A percentile compares a stretch with the other conserved stretches of the same genome.
Conservation (phyloP, 2,888 invertebrate species). For the Melikaiella ostensackeni region DNA sequence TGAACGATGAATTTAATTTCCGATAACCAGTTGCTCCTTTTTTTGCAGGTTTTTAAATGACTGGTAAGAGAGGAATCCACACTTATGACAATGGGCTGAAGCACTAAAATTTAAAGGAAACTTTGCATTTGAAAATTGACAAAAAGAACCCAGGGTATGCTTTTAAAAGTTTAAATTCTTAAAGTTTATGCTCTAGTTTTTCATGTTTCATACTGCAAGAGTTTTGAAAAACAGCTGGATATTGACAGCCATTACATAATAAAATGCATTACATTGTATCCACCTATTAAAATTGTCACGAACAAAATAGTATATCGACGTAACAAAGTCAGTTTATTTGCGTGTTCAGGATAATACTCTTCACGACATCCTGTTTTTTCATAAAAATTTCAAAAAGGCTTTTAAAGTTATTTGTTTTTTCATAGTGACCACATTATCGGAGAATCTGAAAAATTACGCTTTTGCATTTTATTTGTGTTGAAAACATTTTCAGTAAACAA, state of each 20-base stretch:
- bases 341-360: background rate
- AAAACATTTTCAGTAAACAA: no score
- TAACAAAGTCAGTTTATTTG: background rate
- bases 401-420: background rate
- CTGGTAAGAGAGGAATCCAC: constrained; percentile 56
- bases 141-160: constrained; percentile 17
- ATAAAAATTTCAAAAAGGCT: background rate
- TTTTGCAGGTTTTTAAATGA: constrained; percentile 57
- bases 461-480: no score
- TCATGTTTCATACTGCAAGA: background rate
- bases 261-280: background rate
- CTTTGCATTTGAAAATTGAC: background rate
- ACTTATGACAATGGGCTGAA: constrained; percentile 73
- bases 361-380: background rate
- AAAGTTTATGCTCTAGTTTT: background rate
- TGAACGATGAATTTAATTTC: constrained; percentile 6
- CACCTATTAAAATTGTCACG: background rate
- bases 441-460: no score
- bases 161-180: background rate
- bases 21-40: constrained; percentile 8
- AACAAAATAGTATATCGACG: background rate
- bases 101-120: constrained; percentile 44
- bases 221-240: background rate
- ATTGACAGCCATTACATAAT: background rate
- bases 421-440: no score